A percentile compares a stretch with the other conserved stretches of the same genome.
phyloP scores from a whole-genome alignment of 2,113 vertebrate genomes.

The Boulengeromyrus knoepffleri region DNA sequence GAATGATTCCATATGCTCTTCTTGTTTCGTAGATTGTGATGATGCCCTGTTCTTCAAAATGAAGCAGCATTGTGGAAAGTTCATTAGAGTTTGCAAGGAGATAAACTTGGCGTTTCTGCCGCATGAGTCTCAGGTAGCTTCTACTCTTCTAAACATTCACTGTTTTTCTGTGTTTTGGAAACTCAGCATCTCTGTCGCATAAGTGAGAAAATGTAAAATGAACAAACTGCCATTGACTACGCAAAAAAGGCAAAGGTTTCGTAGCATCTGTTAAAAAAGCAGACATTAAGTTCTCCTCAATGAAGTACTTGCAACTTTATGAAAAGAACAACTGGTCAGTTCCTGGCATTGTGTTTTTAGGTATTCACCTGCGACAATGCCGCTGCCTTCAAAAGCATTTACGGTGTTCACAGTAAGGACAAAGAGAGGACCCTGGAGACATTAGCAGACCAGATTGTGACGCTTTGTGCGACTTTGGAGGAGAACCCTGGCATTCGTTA shows the following conservation, averaged over 20 bases:
- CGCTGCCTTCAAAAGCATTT: constrained; percentile 80
- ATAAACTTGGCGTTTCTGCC: constrained; percentile 91
- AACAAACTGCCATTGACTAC: not conserved
- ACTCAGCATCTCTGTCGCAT: not conserved
- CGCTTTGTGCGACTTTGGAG: constrained; percentile 84
- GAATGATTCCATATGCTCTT: not conserved
- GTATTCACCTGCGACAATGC: constrained; percentile 86
- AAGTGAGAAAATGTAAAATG: not conserved
- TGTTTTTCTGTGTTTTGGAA: not conserved
- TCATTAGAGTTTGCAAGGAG: constrained; percentile 85
- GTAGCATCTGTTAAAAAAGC: not conserved
- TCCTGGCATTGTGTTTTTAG: constrained; percentile 49
- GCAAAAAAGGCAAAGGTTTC: not conserved
- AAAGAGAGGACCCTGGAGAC: constrained; percentile 69
- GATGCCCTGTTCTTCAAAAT: constrained; percentile 86
- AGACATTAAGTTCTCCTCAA: not conserved
- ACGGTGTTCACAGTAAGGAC: constrained; percentile 69
- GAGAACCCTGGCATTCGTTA: constrained; percentile 91
- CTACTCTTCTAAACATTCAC: not conserved
- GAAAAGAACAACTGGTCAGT: not conserved
- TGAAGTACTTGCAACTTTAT: not conserved
- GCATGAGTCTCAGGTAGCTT: constrained; percentile 78
- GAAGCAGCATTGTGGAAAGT: constrained; percentile 75
- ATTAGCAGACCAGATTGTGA: constrained; percentile 86
- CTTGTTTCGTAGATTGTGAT: constrained; percentile 69